A percentile compares a stretch with the other conserved stretches of the same genome.
These are phyloP conservation scores for Fratercula arctica DNA, from an alignment of 2,797 vertebrate genomes.

Conservation along the genomic window DNA sequence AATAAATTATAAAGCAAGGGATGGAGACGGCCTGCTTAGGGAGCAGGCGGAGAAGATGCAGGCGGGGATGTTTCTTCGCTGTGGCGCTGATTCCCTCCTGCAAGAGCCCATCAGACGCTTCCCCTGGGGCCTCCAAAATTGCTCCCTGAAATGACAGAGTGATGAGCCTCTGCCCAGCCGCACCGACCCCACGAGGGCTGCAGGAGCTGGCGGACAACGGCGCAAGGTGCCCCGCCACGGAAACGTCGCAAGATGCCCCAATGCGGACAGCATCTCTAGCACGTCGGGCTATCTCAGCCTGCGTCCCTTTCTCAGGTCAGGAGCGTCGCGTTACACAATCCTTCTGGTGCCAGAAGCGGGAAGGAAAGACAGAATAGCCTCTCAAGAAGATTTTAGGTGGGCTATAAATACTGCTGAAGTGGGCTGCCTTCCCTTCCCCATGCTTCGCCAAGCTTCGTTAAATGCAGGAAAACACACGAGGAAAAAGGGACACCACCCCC, in stretches of 20 bases:
- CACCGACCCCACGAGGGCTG: neutral
- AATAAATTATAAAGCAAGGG: neutral
- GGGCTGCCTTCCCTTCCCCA: neutral
- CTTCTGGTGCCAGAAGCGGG: neutral
- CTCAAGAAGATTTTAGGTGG: neutral
- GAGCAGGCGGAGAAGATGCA: neutral
- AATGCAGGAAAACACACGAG: neutral
- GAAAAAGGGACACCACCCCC: neutral
- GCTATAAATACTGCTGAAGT: neutral
- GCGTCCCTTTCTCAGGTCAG: neutral
- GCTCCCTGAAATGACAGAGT: neutral
- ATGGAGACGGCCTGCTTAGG: neutral
- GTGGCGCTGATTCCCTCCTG: neutral
- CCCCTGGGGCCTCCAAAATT: too few relatives aligned
- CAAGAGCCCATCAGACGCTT: neutral
- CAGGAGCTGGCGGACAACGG: neutral
- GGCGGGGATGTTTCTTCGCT: neutral
- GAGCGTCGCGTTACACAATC: neutral
- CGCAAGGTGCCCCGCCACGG: accelerated
- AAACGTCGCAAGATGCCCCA: neutral
- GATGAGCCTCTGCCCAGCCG: too few relatives aligned
- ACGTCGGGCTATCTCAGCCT: neutral
- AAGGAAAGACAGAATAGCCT: neutral
- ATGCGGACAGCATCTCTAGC: neutral
- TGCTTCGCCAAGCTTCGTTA: neutral